These are phyloP conservation scores for Drosophila infuscata DNA, from an alignment of 2,888 invertebrate genomes.

Conservation along the genomic window DNA sequence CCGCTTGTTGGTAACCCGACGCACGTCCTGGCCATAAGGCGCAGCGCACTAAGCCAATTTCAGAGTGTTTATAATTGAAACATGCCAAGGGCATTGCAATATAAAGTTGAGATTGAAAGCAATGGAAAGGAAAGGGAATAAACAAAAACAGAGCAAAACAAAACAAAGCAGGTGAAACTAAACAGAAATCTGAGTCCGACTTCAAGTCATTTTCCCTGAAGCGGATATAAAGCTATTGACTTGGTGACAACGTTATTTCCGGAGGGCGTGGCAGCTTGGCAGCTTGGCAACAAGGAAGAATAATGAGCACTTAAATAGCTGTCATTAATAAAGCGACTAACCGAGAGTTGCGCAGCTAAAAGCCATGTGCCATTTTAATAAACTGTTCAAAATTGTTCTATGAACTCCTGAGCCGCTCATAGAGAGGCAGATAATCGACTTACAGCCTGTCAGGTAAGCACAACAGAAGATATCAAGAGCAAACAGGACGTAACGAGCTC, in stretches of 20 bases:
- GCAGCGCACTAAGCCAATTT: constrained; percentile 62
- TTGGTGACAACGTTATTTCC: constrained; percentile 73
- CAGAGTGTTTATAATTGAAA: constrained; percentile 68
- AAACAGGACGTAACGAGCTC: constrained; percentile 18
- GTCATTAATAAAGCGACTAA: constrained; percentile 51
- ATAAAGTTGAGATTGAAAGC: constrained; percentile 6
- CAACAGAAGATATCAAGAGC: not conserved
- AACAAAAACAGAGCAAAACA: constrained; percentile 16
- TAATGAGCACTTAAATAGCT: constrained; percentile 50
- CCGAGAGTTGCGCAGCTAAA: constrained; percentile 29
- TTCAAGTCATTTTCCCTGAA: constrained; percentile 45
- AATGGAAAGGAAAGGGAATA: not conserved
- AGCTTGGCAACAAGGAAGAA: constrained; percentile 13
- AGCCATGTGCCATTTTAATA: constrained; percentile 30
- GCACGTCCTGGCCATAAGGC: constrained; percentile 58
- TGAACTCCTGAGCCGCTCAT: constrained; percentile 8
- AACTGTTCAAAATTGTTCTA: constrained; percentile 25
- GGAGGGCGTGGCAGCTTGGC: constrained; percentile 11
- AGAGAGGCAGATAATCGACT: constrained; percentile 12
- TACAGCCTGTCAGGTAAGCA: constrained; percentile 7
- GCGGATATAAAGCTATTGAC: constrained; percentile 68
- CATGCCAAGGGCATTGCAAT: constrained; percentile 20
- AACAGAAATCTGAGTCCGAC: constrained; percentile 32
- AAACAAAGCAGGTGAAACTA: constrained; percentile 20
- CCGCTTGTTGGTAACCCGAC: constrained; percentile 51